Base-by-base conservation (phyloP, 2,113 vertebrate genomes). In the Oncorhynchus masou region DNA sequence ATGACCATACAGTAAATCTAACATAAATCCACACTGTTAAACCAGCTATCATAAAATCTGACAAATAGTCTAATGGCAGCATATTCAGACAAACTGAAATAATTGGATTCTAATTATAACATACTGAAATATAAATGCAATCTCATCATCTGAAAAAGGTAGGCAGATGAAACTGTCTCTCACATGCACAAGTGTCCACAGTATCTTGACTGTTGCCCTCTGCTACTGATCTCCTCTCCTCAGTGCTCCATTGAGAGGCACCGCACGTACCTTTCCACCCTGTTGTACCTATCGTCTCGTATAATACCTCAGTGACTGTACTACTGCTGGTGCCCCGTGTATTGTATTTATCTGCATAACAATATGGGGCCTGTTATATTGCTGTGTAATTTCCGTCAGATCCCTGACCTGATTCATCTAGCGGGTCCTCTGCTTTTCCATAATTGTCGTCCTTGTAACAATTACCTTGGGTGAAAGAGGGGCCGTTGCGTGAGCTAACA, bases 391-490 rank as follows among this genome's bases (percentile, higher is more conserved):
- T 83, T 84, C 79, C 77, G 27, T 8, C 34, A 75, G 31, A 81
- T 74, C 71, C 67, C 45, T 69, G 79, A 75, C 69, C 75, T 24
- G 49, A 74, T 59, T 49, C 13, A 19, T 15, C 22, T 24, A 57
- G 49, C 45, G n/a, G 48, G 51, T 76, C 80, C 71, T 48, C 13
- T 78, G 79, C 71, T 72, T 74, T 60, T 71, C 71, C 76, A 77
- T 87, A 83, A 84, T 84, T 48, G 74, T 79, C 1, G 84, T 83
- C 79, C 89, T 87, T 86, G 78, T 75, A 25, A 9, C 57, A 45
- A 45, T 83, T 79, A 69, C 74, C 73, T 82, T 51, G 71, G 24
- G 74, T 66, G 25, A 81, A 85, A 70, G 68, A 69, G 73, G 67
- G 75, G 83, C 77, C 75, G 24, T 25, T 73, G 25, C 71, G 45